Conservation (phyloP, 2,888 invertebrate genomes). For the Melieria omissa region DNA sequence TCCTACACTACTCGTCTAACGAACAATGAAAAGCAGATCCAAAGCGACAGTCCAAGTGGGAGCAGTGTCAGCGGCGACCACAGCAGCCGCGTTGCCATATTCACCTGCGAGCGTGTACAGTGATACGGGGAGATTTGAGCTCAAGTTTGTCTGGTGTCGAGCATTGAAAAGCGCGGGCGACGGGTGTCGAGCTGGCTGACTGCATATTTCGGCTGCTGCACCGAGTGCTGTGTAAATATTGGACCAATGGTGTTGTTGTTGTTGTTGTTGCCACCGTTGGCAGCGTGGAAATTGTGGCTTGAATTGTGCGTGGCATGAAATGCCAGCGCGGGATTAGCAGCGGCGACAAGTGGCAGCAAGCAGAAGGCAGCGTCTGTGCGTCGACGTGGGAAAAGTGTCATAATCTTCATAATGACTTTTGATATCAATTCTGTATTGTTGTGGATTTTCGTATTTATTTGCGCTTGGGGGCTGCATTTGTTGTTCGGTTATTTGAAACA, state of each 20-base stretch:
- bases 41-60: too few species aligned
- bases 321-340: too few species aligned
- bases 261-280: too few species aligned
- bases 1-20: too few species aligned
- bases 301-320: too few species aligned
- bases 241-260: neutral
- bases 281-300: too few species aligned
- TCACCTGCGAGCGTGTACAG: too few species aligned
- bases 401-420: constrained; percentile 34
- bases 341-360: constrained; percentile 4
- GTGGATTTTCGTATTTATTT: neutral
- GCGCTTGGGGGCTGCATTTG: neutral
- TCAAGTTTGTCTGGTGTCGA: neutral
- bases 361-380: constrained; percentile 17
- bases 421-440: constrained; percentile 20
- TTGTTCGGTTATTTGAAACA: neutral
- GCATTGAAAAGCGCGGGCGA: too few species aligned
- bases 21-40: too few species aligned
- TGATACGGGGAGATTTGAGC: neutral
- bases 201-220: neutral
- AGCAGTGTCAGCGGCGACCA: too few species aligned
- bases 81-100: too few species aligned
- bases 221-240: constrained; percentile 24
- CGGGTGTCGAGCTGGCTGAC: too few species aligned
- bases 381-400: constrained; percentile 33